Evolutionary conservation across 1,140 invertebrate genomes (phyloP).

Genomic region (Pseudoatta argentina): DNA sequence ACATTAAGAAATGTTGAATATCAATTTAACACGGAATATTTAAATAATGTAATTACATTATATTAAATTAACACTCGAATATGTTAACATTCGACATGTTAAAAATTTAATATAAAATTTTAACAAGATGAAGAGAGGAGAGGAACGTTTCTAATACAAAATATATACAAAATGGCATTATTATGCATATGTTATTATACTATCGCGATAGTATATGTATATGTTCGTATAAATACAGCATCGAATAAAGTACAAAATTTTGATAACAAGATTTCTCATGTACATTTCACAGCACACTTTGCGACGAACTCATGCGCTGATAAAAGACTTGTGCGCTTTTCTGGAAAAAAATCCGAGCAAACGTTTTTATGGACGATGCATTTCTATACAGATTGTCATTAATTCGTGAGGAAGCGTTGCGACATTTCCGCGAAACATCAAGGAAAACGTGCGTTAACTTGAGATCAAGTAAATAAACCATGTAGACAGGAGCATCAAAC

Average conservation of each 20-base stretch:
- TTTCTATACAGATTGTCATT: constrained; percentile 25
- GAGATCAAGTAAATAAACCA: constrained; percentile 71
- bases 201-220: neutral
- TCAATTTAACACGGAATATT: too few species aligned
- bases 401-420: constrained; percentile 14
- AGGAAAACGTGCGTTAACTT: constrained; percentile 51
- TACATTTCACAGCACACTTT: neutral
- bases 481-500: constrained; percentile 61
- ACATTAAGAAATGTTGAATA: too few species aligned
- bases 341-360: neutral
- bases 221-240: neutral
- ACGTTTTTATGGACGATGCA: neutral
- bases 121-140: too few species aligned
- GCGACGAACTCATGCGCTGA: neutral
- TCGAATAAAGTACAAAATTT: constrained; percentile 14
- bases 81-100: too few species aligned
- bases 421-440: constrained; percentile 65
- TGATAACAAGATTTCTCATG: neutral
- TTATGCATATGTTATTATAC: neutral
- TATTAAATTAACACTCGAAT: too few species aligned
- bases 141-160: too few species aligned
- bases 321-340: neutral
- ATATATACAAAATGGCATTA: too few species aligned
- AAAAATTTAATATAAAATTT: too few species aligned
- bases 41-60: too few species aligned